Evolutionary conservation across 2,113 vertebrate species (phyloP).

Genomic region (Odobenus rosmarus): DNA sequence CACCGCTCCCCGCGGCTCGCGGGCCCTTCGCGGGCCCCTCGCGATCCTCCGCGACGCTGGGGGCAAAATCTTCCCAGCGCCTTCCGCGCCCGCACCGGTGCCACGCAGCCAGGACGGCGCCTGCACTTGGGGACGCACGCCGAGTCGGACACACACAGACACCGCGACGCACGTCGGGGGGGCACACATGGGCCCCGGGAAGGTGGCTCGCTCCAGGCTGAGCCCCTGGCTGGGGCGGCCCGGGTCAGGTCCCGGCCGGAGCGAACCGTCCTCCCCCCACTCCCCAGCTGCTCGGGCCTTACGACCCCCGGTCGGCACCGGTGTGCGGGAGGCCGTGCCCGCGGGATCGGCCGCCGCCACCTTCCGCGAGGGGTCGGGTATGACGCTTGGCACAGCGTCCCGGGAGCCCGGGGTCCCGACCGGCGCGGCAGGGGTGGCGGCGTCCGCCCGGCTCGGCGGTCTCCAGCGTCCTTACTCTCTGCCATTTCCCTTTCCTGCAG

Average conservation of each 20-base stretch:
- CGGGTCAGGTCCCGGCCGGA: accelerated
- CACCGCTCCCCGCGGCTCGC: neutral
- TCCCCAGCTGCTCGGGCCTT: too few species aligned
- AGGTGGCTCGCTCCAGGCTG: neutral
- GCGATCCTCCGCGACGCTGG: neutral
- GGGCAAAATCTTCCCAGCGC: neutral
- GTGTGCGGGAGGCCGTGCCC: neutral
- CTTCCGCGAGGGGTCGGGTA: neutral
- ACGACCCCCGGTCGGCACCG: neutral
- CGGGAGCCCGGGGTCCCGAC: neutral
- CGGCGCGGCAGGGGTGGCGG: neutral
- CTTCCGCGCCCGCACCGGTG: neutral
- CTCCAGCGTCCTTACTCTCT: neutral
- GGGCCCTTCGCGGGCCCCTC: neutral
- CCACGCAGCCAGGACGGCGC: slow-evolving; percentile 50
- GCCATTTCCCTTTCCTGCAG: neutral
- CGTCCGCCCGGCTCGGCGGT: neutral
- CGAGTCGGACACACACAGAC: neutral
- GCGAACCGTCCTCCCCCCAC: neutral
- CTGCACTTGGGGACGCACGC: neutral
- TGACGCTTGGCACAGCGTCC: neutral
- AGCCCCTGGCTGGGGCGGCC: neutral
- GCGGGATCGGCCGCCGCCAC: neutral
- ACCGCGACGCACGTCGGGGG: neutral
- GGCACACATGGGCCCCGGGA: neutral